Evolutionary conservation across 2,797 vertebrate species (phyloP).

Genomic region (Acipenser transmontanus): DNA sequence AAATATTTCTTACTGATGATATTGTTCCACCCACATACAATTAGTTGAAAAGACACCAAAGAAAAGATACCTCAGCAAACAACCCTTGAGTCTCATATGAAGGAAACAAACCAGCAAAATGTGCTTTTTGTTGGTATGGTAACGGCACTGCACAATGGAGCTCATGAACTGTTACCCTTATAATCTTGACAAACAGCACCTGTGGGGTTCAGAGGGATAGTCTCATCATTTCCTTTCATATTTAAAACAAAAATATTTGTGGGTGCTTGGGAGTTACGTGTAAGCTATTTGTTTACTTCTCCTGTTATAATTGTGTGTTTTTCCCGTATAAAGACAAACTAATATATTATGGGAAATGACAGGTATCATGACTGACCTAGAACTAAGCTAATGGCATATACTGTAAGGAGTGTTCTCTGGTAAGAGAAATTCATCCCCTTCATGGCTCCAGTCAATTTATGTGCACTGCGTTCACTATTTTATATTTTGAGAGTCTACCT

Average conservation of each 20-base stretch:
- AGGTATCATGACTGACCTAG: background rate
- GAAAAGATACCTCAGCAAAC: constrained; percentile 60
- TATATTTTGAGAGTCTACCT: no score
- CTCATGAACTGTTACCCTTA: constrained; percentile 18
- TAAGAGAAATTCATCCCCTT: background rate
- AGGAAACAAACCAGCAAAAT: constrained; percentile 15
- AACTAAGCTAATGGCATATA: background rate
- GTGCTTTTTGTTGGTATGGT: constrained; percentile 7
- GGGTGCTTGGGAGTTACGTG: background rate
- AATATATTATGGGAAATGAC: background rate
- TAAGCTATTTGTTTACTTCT: background rate
- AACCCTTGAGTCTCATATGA: constrained; percentile 19
- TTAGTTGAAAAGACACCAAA: constrained; percentile 44
- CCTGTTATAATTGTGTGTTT: constrained; percentile 17
- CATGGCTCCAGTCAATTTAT: background rate
- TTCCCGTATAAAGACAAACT: constrained; percentile 18
- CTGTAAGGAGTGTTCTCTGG: no score
- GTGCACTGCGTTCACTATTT: background rate
- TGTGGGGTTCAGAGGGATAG: constrained; percentile 6
- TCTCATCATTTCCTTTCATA: constrained; percentile 14
- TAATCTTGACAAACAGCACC: constrained; percentile 13
- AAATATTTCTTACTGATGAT: constrained; percentile 54
- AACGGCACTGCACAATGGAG: background rate
- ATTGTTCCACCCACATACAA: constrained; percentile 39
- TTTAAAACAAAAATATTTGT: background rate